phyloP scores from a whole-genome alignment of 2,888 invertebrate genomes.

The Dryobotodes eremita region DNA sequence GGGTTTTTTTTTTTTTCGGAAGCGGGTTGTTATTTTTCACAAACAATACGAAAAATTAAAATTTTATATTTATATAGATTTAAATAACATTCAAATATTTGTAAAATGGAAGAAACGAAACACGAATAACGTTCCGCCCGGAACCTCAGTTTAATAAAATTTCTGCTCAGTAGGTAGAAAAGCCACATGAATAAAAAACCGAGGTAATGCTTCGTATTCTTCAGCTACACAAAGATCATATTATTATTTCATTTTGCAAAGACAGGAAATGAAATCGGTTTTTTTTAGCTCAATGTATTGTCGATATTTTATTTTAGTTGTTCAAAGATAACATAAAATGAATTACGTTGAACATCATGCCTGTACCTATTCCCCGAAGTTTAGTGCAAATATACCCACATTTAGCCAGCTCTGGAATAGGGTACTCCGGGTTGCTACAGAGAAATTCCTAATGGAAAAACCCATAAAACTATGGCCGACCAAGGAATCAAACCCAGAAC shows the following conservation, averaged over 20 bases:
- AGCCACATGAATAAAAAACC: no score
- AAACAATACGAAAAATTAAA: no score
- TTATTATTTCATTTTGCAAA: not conserved
- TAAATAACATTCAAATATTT: not conserved
- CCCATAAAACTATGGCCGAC: not conserved
- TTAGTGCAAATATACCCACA: not conserved
- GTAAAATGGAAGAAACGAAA: no score
- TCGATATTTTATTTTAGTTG: not conserved
- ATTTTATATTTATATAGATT: no score
- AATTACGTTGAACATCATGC: not conserved
- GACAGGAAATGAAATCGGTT: not conserved
- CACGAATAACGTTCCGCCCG: no score
- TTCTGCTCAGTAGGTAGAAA: no score
- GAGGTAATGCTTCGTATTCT: not conserved
- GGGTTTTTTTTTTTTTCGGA: no score
- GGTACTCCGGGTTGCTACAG: not conserved
- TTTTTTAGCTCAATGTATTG: not conserved
- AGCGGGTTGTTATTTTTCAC: no score
- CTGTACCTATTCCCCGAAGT: no score
- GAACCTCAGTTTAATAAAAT: slow-evolving; percentile 13
- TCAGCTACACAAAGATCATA: not conserved
- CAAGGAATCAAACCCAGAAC: not conserved
- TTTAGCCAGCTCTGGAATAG: not conserved
- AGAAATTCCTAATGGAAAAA: not conserved
- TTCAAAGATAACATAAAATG: not conserved